Evolutionary conservation across 2,888 invertebrate genomes (phyloP).

Genomic region (Eupithecia pulchellata): DNA sequence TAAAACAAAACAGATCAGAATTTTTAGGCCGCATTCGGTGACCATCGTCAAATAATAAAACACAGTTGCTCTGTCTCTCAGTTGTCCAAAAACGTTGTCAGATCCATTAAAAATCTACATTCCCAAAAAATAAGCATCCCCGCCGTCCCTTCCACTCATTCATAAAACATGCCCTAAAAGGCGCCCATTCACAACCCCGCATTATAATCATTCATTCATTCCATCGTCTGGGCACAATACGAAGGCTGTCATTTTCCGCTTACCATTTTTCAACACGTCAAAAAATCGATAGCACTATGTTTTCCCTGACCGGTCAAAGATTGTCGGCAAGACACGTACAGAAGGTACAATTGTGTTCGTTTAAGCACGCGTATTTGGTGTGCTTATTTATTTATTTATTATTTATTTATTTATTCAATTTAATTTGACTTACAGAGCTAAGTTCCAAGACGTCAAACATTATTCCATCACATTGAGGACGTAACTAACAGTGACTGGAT

Average conservation of each 20-base stretch:
- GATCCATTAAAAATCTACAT: background rate
- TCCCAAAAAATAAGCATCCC: constrained; percentile 2
- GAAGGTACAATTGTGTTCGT: constrained; percentile 16
- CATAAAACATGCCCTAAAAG: constrained; percentile 39
- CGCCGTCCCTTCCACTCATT: constrained; percentile 31
- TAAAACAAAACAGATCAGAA: background rate
- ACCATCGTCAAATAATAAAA: background rate
- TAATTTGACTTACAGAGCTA: too few relatives aligned
- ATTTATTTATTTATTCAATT: too few relatives aligned
- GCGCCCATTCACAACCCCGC: constrained; percentile 33
- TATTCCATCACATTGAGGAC: background rate
- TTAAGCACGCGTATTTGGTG: background rate
- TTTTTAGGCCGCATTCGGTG: background rate
- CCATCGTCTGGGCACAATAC: constrained; percentile 48
- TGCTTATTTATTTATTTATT: too few relatives aligned
- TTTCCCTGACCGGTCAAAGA: constrained; percentile 50
- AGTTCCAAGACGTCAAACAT: too few relatives aligned
- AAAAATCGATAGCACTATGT: constrained; percentile 58
- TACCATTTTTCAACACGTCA: constrained; percentile 62
- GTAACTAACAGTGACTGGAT: background rate
- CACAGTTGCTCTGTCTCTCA: background rate
- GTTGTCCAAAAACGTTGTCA: background rate
- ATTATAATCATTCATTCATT: constrained; percentile 43
- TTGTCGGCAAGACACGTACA: constrained; percentile 39
- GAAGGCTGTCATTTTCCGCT: constrained; percentile 54